Conservation (phyloP, 2,888 invertebrate species). For the Empis stercorea region DNA sequence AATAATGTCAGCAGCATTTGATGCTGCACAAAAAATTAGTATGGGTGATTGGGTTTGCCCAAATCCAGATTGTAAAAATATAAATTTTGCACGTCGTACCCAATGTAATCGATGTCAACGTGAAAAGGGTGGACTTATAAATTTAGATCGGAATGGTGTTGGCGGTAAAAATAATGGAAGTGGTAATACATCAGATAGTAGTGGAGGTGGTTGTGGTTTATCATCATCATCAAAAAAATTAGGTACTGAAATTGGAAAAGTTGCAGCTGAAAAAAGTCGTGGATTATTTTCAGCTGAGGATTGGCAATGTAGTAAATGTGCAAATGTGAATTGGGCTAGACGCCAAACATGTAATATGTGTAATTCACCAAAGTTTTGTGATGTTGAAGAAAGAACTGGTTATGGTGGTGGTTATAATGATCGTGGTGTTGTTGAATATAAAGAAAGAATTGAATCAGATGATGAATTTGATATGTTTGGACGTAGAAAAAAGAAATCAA, state of each 20-base stretch:
- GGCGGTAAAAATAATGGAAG: constrained; percentile 11
- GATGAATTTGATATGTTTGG: constrained; percentile 95
- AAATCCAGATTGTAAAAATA: constrained; percentile 59
- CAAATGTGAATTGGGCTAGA: constrained; percentile 95
- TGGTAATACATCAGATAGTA: constrained; percentile 12
- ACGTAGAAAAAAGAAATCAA: constrained; percentile 44
- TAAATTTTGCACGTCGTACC: constrained; percentile 83
- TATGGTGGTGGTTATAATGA: constrained; percentile 93
- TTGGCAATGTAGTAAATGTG: constrained; percentile 99
- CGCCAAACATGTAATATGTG: constrained; percentile 96
- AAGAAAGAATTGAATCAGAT: constrained; percentile 73
- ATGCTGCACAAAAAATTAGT: not conserved
- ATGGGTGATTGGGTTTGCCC: not conserved
- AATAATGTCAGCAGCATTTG: not conserved
- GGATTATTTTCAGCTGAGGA: constrained; percentile 81
- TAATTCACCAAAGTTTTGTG: constrained; percentile 94
- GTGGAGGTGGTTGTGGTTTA: constrained; percentile 18
- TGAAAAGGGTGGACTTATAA: constrained; percentile 17
- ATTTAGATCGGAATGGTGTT: constrained; percentile 17
- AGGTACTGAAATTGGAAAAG: constrained; percentile 95
- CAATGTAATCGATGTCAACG: constrained; percentile 76
- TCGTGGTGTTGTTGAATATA: constrained; percentile 90
- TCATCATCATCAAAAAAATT: constrained; percentile 51
- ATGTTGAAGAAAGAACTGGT: constrained; percentile 68
- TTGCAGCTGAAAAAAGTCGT: constrained; percentile 93